A percentile compares a stretch with the other conserved stretches of the same genome.
Evolutionary conservation across 2,113 vertebrate species (phyloP).

Genomic region (Archocentrus centrarchus): DNA sequence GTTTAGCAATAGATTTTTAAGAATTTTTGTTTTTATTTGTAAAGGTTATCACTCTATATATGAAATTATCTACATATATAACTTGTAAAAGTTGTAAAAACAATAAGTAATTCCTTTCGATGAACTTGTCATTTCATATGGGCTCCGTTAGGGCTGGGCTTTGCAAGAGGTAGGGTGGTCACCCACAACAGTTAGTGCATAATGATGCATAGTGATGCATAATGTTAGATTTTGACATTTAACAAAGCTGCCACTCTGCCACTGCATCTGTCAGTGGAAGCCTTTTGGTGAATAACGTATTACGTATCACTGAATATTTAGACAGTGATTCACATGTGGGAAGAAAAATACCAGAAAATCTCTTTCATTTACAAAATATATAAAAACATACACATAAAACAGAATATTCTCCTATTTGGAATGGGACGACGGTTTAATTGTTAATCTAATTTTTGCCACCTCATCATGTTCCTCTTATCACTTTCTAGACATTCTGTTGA

Average conservation of each 20-base stretch:
- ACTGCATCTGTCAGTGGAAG: constrained; percentile 12
- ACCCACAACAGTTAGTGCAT: not conserved
- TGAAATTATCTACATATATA: not conserved
- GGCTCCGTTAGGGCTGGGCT: not conserved
- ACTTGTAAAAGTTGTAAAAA: not conserved
- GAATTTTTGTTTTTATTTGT: too few species aligned
- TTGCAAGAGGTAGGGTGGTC: not conserved
- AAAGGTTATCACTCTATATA: not conserved
- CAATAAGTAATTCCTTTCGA: not conserved
- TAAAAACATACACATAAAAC: constrained; percentile 1
- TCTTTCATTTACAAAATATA: not conserved
- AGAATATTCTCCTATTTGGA: not conserved
- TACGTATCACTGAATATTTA: not conserved
- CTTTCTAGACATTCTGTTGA: constrained; percentile 22
- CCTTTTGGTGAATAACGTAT: constrained; percentile 14
- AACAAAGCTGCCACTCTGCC: not conserved
- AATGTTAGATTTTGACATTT: constrained; percentile 9
- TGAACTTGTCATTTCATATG: not conserved
- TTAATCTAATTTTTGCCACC: not conserved
- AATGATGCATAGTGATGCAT: constrained; percentile 10
- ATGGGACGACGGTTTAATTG: not conserved
- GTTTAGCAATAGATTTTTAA: too few species aligned
- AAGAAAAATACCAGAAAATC: not conserved
- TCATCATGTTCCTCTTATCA: not conserved
- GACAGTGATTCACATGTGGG: not conserved